Percentiles rank a stretch among this genome's conserved stretches.
These are phyloP conservation scores for Ferrisia virgata DNA, from an alignment of 2,888 invertebrate genomes.

Conservation along the genomic window DNA sequence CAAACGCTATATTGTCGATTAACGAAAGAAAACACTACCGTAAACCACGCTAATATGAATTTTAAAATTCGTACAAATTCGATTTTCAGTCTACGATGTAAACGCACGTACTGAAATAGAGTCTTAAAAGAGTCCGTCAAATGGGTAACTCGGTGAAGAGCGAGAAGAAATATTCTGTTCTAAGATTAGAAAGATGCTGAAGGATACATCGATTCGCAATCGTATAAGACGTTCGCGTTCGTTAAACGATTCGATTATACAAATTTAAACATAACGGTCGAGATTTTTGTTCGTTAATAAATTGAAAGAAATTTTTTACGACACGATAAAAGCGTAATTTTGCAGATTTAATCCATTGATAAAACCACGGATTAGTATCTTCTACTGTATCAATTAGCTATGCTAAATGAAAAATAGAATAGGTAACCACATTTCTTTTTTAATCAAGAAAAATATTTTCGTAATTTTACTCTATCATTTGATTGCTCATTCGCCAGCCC, in stretches of 20 bases:
- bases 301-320: neutral
- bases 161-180: neutral
- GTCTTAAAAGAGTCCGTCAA: neutral
- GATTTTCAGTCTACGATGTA: neutral
- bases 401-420: neutral
- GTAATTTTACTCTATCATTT: neutral
- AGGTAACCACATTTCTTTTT: too few relatives aligned
- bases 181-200: constrained; percentile 42
- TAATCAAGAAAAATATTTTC: neutral
- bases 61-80: neutral
- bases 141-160: neutral
- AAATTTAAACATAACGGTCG: neutral
- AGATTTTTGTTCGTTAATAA: neutral
- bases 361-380: neutral
- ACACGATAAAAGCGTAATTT: neutral
- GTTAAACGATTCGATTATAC: neutral
- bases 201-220: constrained; percentile 13
- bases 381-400: neutral
- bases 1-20: neutral
- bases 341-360: neutral
- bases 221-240: neutral
- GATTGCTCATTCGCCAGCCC: too few relatives aligned
- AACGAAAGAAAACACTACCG: neutral
- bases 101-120: neutral
- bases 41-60: neutral